Evolutionary conservation across 1,140 invertebrate genomes (phyloP).

Genomic region (Hormaphis cornu): DNA sequence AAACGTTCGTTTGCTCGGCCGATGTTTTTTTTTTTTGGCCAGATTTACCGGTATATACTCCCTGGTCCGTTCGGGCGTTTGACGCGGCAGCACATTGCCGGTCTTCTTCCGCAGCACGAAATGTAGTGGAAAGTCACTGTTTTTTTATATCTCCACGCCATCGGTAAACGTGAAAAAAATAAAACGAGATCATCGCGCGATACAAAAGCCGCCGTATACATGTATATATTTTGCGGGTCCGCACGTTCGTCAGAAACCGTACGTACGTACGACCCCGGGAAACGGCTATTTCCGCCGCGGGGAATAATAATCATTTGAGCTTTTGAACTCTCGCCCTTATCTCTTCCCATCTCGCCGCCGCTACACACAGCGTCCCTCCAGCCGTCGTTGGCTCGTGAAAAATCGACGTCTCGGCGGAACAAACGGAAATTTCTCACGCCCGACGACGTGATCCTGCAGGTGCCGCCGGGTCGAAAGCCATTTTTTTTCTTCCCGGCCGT

Average conservation of each 20-base stretch:
- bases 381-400: not conserved
- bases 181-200: not conserved
- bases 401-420: conserved; percentile 21
- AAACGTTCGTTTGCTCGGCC: no score
- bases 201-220: no score
- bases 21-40: no score
- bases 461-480: not conserved
- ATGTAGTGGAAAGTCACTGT: not conserved
- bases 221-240: no score
- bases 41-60: no score
- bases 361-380: not conserved
- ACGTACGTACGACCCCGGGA: not conserved
- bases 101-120: no score
- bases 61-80: no score
- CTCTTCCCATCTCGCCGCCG: not conserved
- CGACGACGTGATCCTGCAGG: no score
- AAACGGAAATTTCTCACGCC: conserved; percentile 21
- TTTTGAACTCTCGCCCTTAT: not conserved
- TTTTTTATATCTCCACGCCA: not conserved
- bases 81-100: no score
- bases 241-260: not conserved
- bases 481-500: not conserved
- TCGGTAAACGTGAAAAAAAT: not conserved
- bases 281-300: not conserved
- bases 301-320: not conserved